These are phyloP conservation scores for Prolemur simus DNA, from an alignment of 2,113 vertebrate species.

Conservation along the genomic window DNA sequence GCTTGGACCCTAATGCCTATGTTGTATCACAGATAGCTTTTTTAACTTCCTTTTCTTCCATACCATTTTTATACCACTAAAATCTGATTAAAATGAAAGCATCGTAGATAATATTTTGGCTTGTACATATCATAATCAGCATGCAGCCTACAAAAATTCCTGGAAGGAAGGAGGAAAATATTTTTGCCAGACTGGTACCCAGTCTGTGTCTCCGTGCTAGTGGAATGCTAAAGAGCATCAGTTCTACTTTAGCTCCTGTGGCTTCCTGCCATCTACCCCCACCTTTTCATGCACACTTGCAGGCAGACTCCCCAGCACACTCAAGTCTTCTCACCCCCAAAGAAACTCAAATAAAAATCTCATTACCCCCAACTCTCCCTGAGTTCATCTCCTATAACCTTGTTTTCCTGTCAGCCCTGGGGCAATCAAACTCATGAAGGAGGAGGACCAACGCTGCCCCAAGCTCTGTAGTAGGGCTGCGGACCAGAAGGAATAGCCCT, in stretches of 20 bases:
- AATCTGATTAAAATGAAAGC: neutral
- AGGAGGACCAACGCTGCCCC: neutral
- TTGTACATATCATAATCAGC: neutral
- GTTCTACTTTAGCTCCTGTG: no score
- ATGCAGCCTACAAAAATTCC: neutral
- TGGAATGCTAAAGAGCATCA: neutral
- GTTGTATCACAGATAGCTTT: neutral
- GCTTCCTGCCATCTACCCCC: neutral
- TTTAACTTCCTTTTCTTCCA: neutral
- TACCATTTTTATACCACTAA: neutral
- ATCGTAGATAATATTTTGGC: neutral
- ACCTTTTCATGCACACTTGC: neutral
- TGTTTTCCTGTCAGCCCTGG: neutral
- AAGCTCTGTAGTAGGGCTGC: neutral
- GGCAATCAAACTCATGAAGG: accelerated
- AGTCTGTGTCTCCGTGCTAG: neutral
- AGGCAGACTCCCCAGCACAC: neutral
- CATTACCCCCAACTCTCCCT: neutral
- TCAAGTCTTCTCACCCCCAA: neutral
- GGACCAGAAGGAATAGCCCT: neutral
- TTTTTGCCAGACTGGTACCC: neutral
- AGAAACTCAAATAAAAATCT: neutral
- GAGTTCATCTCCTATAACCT: neutral
- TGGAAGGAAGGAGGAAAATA: neutral
- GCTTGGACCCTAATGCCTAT: neutral